Conservation (phyloP, 2,113 vertebrate genomes). For the Microcebus murinus region DNA sequence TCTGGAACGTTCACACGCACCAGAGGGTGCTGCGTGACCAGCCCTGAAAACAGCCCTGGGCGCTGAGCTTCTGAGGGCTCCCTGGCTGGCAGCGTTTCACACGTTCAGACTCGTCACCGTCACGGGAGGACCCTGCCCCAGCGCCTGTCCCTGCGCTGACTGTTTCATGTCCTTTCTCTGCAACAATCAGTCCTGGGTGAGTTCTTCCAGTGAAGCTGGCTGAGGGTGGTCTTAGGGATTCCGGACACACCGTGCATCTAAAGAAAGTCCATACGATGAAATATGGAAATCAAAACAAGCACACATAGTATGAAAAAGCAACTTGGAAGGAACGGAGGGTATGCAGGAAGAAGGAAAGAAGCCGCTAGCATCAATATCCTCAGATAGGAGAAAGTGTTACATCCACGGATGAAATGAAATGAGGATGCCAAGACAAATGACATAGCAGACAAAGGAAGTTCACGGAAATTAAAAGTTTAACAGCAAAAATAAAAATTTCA, state of each 20-base stretch:
- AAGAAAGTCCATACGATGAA: too few species aligned
- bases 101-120: rapidly evolving
- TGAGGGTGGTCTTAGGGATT: background rate
- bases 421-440: background rate
- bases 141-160: background rate
- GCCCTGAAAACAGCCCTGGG: background rate
- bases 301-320: background rate
- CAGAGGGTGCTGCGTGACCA: background rate
- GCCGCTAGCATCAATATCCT: background rate
- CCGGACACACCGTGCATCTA: background rate
- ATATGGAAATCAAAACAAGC: background rate
- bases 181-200: background rate
- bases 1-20: too few species aligned
- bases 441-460: background rate
- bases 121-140: background rate
- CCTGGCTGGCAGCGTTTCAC: background rate
- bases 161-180: background rate
- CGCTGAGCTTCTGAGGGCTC: background rate
- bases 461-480: background rate
- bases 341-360: background rate
- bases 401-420: background rate
- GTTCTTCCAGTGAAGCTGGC: background rate
- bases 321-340: background rate
- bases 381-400: background rate
- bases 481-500: background rate